Evolutionary conservation across 2,888 invertebrate genomes (phyloP), one percentile per base, ranked within the genome.

Genomic region (Axea sp.): DNA sequence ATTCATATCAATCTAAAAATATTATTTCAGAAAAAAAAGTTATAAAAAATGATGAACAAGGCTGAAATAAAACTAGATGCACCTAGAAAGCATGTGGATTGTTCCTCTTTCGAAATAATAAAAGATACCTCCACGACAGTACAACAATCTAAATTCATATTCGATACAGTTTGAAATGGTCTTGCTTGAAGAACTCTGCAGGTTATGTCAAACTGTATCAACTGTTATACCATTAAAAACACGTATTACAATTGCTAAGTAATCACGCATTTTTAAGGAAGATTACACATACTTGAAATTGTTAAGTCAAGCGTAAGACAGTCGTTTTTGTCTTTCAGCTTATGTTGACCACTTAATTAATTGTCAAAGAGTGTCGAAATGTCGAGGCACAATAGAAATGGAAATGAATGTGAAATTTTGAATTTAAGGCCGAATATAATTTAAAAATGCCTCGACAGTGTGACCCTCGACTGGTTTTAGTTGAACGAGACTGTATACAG

Each of bases 81-180:
- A 59, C 64, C 69, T 74, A 74, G 35, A 62, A 75, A 74, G 71
- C 75, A 12, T 55, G 65, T 64, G 68, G 68, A 67, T 33, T 47
- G 33, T 65, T 69, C 60, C 9, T 53, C 22, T 55, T 49, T 51
- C 30, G 26, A 39, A 8, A 4, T 55, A 33, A 41, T 55, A 15
- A 39, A 57, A 57, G 30, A 60, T 62, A 62, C 47, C 49, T 62
- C 71, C 57, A 74, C 69, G 31, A 62, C 68, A 47, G 49, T 47
- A 72, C 65, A 73, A 65, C 64, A 68, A 49, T 57, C 30, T 26
- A 57, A 51, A 60, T 45, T 77, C 41, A 69, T 75, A 78, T 60
- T 83, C 84, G 85, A 86, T 86, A 86, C 86, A 85, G 84, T 81
- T 86, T 85, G 85, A 86, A 85, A 81, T 78, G 55, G 76, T 78